These are phyloP conservation scores for Lydus trimaculatus DNA, from an alignment of 2,888 invertebrate genomes.

Conservation along the genomic window DNA sequence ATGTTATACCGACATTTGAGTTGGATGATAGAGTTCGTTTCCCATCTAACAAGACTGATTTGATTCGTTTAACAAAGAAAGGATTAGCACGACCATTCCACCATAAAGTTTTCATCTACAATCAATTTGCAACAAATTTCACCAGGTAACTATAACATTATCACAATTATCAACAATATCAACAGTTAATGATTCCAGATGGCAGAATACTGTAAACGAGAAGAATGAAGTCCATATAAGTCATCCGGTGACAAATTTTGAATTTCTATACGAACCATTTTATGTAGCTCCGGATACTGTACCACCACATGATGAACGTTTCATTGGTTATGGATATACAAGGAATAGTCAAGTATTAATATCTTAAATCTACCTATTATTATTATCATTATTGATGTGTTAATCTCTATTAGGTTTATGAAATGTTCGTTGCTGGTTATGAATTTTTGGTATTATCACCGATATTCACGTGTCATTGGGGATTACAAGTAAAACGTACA, in stretches of 20 bases:
- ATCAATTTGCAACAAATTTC: conserved; percentile 92
- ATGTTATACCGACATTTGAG: conserved; percentile 91
- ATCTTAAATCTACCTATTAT: no score
- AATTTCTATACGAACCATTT: conserved; percentile 91
- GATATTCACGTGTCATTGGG: conserved; percentile 91
- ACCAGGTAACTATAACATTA: conserved; percentile 70
- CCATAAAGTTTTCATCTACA: conserved; percentile 90
- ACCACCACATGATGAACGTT: conserved; percentile 87
- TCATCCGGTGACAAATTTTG: conserved; percentile 84
- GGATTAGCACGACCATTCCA: conserved; percentile 89
- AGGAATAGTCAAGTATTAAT: conserved; percentile 87
- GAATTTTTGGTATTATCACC: conserved; percentile 88
- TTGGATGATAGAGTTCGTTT: conserved; percentile 80
- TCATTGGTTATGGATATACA: conserved; percentile 91
- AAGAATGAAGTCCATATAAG: conserved; percentile 75
- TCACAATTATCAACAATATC: conserved; percentile 10
- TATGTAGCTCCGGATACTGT: conserved; percentile 84
- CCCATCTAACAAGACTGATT: conserved; percentile 81
- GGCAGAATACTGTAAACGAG: conserved; percentile 69
- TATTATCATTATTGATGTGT: neutral
- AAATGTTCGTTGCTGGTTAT: conserved; percentile 90
- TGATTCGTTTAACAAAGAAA: conserved; percentile 77
- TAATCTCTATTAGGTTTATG: conserved; percentile 76
- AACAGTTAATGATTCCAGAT: conserved; percentile 52
- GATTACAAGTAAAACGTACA: conserved; percentile 78